Percentiles rank a stretch among this genome's conserved stretches.
phyloP scores from a whole-genome alignment of 1,140 invertebrate genomes.

The Gyrodactylus salaris region DNA sequence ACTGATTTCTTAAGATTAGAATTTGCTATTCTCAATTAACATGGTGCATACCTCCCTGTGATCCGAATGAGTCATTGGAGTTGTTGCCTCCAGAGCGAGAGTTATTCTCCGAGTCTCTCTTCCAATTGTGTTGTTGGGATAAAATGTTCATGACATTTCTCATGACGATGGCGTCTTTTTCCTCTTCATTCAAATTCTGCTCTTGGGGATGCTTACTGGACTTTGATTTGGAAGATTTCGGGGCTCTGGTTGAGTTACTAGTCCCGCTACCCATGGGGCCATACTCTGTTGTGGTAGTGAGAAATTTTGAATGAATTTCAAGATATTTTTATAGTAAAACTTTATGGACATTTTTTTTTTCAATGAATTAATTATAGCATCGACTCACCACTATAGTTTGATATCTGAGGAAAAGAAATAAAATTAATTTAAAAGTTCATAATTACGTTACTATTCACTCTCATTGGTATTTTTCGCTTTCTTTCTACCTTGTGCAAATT shows the following conservation, averaged over 20 bases:
- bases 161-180: constrained; percentile 3
- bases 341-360: too few relatives aligned
- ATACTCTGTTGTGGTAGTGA: too few relatives aligned
- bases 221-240: neutral
- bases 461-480: too few relatives aligned
- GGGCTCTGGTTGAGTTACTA: neutral
- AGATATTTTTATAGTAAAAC: too few relatives aligned
- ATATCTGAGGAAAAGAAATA: too few relatives aligned
- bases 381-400: neutral
- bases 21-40: neutral
- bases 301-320: too few relatives aligned
- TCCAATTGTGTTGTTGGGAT: neutral
- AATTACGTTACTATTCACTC: too few relatives aligned
- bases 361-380: too few relatives aligned
- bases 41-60: neutral
- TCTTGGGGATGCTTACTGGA: neutral
- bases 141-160: constrained; percentile 2
- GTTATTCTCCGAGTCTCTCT: neutral
- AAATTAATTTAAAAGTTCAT: too few relatives aligned
- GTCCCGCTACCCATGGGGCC: too few relatives aligned
- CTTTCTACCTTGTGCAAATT: too few relatives aligned
- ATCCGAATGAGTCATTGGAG: neutral
- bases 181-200: constrained; percentile 2
- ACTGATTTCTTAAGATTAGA: neutral
- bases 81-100: neutral